phyloP scores from a whole-genome alignment of 2,113 vertebrate genomes.

The Syngnathus floridae region DNA sequence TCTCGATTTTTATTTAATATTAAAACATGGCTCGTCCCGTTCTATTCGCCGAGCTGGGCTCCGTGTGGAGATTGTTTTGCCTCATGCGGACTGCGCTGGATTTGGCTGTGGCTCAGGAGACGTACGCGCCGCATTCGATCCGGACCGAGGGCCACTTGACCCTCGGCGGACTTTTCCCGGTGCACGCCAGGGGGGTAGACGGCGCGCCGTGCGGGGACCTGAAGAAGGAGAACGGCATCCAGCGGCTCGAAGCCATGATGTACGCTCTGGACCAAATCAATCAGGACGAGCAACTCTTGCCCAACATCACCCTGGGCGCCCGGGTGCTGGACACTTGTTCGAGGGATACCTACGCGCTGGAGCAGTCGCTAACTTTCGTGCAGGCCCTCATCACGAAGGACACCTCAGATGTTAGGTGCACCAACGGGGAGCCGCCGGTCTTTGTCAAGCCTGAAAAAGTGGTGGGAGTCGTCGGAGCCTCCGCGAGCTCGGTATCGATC shows the following conservation, averaged over 20 bases:
- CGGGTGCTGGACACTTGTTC: conserved; percentile 96
- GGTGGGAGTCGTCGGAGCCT: conserved; percentile 94
- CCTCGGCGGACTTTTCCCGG: conserved; percentile 93
- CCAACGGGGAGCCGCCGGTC: conserved; percentile 92
- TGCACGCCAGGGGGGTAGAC: conserved; percentile 80
- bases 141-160: conserved; percentile 92
- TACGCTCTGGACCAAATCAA: conserved; percentile 97
- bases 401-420: conserved; percentile 95
- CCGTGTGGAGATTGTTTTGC: conserved; percentile 67
- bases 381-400: conserved; percentile 98
- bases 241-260: conserved; percentile 96
- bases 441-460: conserved; percentile 97
- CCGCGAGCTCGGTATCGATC: conserved; percentile 94
- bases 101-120: conserved; percentile 81
- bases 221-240: conserved; percentile 92
- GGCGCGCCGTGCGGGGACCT: conserved; percentile 87
- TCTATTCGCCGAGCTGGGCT: conserved; percentile 26
- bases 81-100: conserved; percentile 59
- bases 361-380: conserved; percentile 96
- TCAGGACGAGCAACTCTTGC: conserved; percentile 89
- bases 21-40: conserved; percentile 56
- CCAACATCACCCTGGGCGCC: conserved; percentile 91
- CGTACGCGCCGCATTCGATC: conserved; percentile 92
- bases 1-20: conserved; percentile 29
- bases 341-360: conserved; percentile 92